These are phyloP conservation scores for Laothoe populi DNA, from an alignment of 2,888 invertebrate species.

Conservation along the genomic window DNA sequence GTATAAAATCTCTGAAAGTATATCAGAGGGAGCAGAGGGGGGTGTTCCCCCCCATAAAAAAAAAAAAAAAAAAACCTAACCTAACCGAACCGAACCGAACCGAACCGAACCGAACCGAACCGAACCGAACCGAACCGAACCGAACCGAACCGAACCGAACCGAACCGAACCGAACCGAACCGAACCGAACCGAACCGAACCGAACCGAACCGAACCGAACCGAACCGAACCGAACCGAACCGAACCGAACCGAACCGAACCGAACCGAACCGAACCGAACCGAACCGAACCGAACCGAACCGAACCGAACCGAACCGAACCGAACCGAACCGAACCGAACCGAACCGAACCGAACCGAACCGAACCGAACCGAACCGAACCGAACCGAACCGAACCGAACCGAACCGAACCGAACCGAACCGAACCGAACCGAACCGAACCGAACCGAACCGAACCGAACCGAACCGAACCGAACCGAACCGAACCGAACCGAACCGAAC, in stretches of 20 bases:
- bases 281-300: conserved; percentile 31
- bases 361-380: conserved; percentile 30
- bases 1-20: too few species aligned
- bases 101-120: conserved; percentile 35
- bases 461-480: conserved; percentile 36
- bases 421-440: too few species aligned
- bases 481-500: conserved; percentile 36
- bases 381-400: conserved; percentile 20
- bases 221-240: conserved; percentile 36
- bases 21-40: too few species aligned
- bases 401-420: too few species aligned
- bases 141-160: conserved; percentile 35
- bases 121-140: conserved; percentile 36
- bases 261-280: conserved; percentile 32
- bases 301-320: conserved; percentile 31
- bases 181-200: conserved; percentile 31
- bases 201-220: conserved; percentile 37
- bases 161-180: conserved; percentile 37
- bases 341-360: conserved; percentile 34
- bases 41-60: too few species aligned
- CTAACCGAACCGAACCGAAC: too few species aligned
- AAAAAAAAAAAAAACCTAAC: conserved; percentile 9
- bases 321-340: conserved; percentile 33
- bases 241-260: conserved; percentile 37
- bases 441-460: too few species aligned